These are phyloP conservation scores for Adelphocoris suturalis DNA, from an alignment of 2,888 invertebrate species.

Conservation along the genomic window DNA sequence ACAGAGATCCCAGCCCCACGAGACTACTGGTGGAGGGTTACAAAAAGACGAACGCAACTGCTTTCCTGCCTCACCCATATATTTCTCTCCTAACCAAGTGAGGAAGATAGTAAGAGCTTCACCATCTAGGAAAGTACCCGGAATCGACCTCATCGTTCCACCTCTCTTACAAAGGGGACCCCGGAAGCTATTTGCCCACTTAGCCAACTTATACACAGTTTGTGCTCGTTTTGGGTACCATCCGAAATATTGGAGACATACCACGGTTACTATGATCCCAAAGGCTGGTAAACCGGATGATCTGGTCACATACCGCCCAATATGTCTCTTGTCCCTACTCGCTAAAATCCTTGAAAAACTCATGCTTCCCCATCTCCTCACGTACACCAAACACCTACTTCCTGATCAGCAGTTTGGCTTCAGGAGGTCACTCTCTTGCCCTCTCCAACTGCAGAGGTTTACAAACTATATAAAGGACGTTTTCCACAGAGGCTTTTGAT, in stretches of 20 bases:
- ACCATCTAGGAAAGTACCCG: conserved; percentile 20
- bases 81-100: conserved; percentile 26
- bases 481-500: conserved; percentile 19
- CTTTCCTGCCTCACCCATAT: not conserved
- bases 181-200: conserved; percentile 28
- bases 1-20: conserved; percentile 1
- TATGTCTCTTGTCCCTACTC: not conserved
- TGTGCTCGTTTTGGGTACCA: not conserved
- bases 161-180: conserved; percentile 13
- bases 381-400: not conserved
- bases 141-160: conserved; percentile 31
- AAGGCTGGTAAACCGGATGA: not conserved
- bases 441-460: conserved; percentile 34
- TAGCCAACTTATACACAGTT: conserved; percentile 46
- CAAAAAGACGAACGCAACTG: not conserved
- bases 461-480: not conserved
- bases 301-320: conserved; percentile 20
- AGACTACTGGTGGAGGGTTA: not conserved
- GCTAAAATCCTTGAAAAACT: conserved; percentile 33
- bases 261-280: not conserved
- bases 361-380: conserved; percentile 19
- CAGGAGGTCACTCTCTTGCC: conserved; percentile 26
- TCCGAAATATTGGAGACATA: conserved; percentile 23
- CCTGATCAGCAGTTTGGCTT: conserved; percentile 41
- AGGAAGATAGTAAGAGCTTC: not conserved